Evolutionary conservation across 64 coral and sea anemone genomes (phyloP).

Genomic region (Cladopsammia gracilis): DNA sequence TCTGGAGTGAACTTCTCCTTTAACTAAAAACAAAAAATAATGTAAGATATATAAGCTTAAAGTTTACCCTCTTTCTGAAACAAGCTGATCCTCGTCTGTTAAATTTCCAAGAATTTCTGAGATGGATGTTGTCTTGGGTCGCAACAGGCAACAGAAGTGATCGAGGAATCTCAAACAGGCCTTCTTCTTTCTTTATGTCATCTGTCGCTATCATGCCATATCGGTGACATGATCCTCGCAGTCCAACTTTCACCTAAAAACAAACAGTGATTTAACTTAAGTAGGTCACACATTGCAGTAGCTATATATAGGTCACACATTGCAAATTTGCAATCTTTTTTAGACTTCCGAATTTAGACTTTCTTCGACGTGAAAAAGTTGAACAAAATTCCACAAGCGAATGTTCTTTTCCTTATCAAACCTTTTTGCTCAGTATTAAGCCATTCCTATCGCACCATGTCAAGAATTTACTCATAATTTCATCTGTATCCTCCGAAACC

Average conservation of each 20-base stretch:
- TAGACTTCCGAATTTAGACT: too few species aligned
- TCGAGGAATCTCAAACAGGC: conserved; percentile 91
- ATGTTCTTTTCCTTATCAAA: not conserved
- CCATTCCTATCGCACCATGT: conserved; percentile 58
- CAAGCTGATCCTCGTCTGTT: conserved; percentile 10
- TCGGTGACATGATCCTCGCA: conserved; percentile 90
- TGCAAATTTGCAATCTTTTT: too few species aligned
- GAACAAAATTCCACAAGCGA: not conserved
- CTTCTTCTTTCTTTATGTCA: conserved; percentile 68
- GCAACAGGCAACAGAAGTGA: conserved; percentile 76
- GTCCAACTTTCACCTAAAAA: too few species aligned
- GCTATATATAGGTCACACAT: too few species aligned
- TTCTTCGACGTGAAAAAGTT: not conserved
- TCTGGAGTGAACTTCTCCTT: not conserved
- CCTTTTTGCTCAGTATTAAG: conserved; percentile 54
- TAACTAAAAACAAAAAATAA: not conserved
- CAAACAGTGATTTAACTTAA: not conserved
- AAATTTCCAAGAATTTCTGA: conserved; percentile 53
- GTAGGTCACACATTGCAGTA: too few species aligned
- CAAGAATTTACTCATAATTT: conserved; percentile 11
- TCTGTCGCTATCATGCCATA: conserved; percentile 95
- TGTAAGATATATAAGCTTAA: not conserved
- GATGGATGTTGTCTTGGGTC: conserved; percentile 75
- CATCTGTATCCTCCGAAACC: not conserved
- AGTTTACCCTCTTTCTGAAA: conserved; percentile 42